phyloP scores from a whole-genome alignment of 2,888 invertebrate genomes.

The Ormyrus nitidulus region DNA sequence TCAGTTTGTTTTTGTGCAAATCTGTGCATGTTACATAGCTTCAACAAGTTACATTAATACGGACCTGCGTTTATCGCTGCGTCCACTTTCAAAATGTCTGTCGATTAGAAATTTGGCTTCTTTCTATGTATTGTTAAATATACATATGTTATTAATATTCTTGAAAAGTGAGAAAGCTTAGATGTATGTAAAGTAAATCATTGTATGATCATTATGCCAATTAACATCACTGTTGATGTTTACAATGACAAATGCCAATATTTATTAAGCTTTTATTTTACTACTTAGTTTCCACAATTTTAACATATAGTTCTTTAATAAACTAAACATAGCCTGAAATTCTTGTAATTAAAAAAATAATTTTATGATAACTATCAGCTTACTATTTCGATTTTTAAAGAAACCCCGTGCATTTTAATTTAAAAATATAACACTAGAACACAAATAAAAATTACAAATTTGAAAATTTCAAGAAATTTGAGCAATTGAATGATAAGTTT shows the following conservation, averaged over 20 bases:
- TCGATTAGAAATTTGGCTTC: slow-evolving; percentile 49
- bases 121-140: slow-evolving; percentile 38
- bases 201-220: slow-evolving; percentile 48
- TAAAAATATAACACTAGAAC: slow-evolving; percentile 14
- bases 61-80: slow-evolving; percentile 14
- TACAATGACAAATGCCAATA: slow-evolving; percentile 52
- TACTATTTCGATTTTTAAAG: no score
- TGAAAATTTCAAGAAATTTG: slow-evolving; percentile 36
- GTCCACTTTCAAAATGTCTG: slow-evolving; percentile 50
- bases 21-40: slow-evolving; percentile 45
- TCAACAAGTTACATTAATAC: slow-evolving; percentile 46
- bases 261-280: slow-evolving; percentile 36
- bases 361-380: background rate
- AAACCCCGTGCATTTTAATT: background rate
- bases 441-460: slow-evolving; percentile 7
- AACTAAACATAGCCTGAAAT: slow-evolving; percentile 8
- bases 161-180: slow-evolving; percentile 47
- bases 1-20: slow-evolving; percentile 47
- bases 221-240: slow-evolving; percentile 52
- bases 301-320: slow-evolving; percentile 2
- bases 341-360: slow-evolving; percentile 4
- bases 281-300: slow-evolving; percentile 16
- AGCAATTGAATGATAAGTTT: background rate
- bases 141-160: slow-evolving; percentile 41
- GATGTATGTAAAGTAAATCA: slow-evolving; percentile 46